phyloP scores from a whole-genome alignment of 1,140 invertebrate species.

The Chrysopa pallens region DNA sequence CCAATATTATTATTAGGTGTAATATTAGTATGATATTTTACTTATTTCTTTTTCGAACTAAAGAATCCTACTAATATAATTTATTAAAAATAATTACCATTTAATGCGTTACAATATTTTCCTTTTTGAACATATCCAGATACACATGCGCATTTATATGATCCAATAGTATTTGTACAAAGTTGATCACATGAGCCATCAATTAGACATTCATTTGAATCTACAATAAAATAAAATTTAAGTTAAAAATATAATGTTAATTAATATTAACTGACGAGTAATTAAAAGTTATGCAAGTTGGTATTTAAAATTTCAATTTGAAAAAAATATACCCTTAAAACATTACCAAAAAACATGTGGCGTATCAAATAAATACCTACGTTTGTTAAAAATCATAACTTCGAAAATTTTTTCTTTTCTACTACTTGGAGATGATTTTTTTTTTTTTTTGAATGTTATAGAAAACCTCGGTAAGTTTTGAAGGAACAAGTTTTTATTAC shows the following conservation, averaged over 20 bases:
- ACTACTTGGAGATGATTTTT: too few species aligned
- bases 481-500: too few species aligned
- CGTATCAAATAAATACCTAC: too few species aligned
- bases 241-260: background rate
- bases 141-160: slow-evolving; percentile 56
- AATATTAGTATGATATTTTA: too few species aligned
- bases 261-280: background rate
- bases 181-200: slow-evolving; percentile 62
- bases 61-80: background rate
- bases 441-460: too few species aligned
- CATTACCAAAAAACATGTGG: too few species aligned
- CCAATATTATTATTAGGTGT: too few species aligned
- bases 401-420: too few species aligned
- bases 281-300: too few species aligned
- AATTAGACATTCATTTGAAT: slow-evolving; percentile 53
- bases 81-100: slow-evolving; percentile 31
- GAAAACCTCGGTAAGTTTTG: too few species aligned
- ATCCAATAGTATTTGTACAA: slow-evolving; percentile 53
- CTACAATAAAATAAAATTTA: slow-evolving; percentile 24
- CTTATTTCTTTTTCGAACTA: too few species aligned
- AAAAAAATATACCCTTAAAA: slow-evolving; percentile 1
- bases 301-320: background rate
- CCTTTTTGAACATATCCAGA: slow-evolving; percentile 45
- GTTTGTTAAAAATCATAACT: too few species aligned
- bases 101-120: slow-evolving; percentile 39